phyloP scores from a whole-genome alignment of 1,140 invertebrate genomes.

The Pseudobourletiella spinata region DNA sequence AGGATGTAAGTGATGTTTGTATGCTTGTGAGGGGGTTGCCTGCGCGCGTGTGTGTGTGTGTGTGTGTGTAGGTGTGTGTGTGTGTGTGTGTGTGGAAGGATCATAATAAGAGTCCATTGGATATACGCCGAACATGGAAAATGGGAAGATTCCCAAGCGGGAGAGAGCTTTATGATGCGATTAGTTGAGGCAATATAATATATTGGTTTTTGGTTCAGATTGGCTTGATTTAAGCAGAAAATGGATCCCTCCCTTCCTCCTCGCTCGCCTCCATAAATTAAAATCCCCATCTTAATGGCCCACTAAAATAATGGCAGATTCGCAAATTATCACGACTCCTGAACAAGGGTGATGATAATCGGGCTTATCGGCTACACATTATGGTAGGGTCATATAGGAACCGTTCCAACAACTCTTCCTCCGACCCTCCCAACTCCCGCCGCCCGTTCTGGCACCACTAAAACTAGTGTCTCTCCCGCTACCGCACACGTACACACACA shows the following conservation, averaged over 20 bases:
- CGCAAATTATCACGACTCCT: slow-evolving; percentile 2
- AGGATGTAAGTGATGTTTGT: too few relatives aligned
- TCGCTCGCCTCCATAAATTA: slow-evolving; percentile 2
- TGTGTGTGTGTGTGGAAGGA: not conserved
- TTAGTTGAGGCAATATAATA: not conserved
- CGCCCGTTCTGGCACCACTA: not conserved
- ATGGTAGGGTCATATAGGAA: too few relatives aligned
- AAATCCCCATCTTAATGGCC: slow-evolving; percentile 11
- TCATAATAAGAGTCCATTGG: not conserved
- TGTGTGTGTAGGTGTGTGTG: not conserved
- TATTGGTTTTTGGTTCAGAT: not conserved
- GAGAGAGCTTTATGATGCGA: not conserved
- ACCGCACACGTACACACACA: not conserved
- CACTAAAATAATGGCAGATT: slow-evolving; percentile 9
- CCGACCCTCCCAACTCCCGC: not conserved
- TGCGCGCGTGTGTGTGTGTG: too few relatives aligned
- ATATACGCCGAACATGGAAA: not conserved
- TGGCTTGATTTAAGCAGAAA: not conserved
- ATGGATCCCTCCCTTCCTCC: not conserved
- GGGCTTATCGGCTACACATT: not conserved
- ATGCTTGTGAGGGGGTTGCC: too few relatives aligned
- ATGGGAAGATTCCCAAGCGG: not conserved
- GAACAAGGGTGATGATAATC: slow-evolving; percentile 12
- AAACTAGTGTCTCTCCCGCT: not conserved
- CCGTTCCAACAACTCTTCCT: not conserved